Conservation (phyloP, 2,113 vertebrate species). For the Ceuthmochares aereus region DNA sequence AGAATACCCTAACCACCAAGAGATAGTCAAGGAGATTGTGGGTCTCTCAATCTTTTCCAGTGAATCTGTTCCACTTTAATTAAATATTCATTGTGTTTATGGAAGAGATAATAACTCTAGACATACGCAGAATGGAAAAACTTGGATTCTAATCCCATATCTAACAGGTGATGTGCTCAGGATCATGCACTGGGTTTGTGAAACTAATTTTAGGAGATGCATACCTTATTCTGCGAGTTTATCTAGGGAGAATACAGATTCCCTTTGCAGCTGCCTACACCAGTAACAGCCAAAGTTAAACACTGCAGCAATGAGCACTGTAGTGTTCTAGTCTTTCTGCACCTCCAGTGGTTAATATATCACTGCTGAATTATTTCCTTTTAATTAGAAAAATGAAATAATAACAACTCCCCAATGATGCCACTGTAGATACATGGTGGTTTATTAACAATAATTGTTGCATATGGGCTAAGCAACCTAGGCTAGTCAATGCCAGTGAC, state of each 20-base stretch:
- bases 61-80: slow-evolving; percentile 42
- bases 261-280: neutral
- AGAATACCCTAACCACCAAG: slow-evolving; percentile 59
- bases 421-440: neutral
- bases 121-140: neutral
- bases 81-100: slow-evolving; percentile 53
- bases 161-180: neutral
- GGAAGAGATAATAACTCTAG: slow-evolving; percentile 8
- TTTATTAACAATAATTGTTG: slow-evolving; percentile 7
- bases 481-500: neutral
- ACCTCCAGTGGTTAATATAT: neutral
- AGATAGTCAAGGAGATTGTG: slow-evolving; percentile 49
- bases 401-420: neutral
- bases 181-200: neutral
- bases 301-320: neutral
- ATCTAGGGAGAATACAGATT: neutral
- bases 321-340: neutral
- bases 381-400: slow-evolving; percentile 23
- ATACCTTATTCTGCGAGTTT: neutral
- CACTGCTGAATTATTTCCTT: slow-evolving; percentile 17
- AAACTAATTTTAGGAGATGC: neutral
- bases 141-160: neutral
- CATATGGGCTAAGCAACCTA: neutral
- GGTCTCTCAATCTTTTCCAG: slow-evolving; percentile 44
- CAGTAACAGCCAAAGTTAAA: neutral